Evolutionary conservation across 1,140 invertebrate species (phyloP).

Genomic region (Trachelipus rathkii): DNA sequence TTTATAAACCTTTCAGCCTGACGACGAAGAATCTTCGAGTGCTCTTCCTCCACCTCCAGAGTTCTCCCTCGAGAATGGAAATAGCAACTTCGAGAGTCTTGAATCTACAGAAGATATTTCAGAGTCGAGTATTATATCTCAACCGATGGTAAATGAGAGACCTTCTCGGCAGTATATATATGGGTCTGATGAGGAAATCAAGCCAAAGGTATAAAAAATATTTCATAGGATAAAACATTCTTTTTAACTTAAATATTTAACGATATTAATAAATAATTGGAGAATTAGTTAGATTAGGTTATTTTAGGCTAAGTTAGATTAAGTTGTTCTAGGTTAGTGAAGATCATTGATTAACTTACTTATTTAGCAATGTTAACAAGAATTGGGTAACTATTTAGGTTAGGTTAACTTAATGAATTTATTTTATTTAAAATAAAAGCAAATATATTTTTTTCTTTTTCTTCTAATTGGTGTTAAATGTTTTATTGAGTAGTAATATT

Average conservation of each 20-base stretch:
- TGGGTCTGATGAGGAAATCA: background rate
- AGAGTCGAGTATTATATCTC: background rate
- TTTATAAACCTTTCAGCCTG: no score
- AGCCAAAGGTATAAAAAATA: background rate
- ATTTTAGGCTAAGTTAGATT: background rate
- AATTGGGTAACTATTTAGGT: no score
- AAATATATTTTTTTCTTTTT: no score
- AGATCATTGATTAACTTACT: no score
- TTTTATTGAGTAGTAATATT: no score
- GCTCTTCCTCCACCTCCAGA: background rate
- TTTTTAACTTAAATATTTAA: background rate
- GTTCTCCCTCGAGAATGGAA: background rate
- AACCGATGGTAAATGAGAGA: background rate
- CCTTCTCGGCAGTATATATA: background rate
- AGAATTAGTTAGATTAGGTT: background rate
- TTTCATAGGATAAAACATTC: background rate
- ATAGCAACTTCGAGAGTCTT: background rate
- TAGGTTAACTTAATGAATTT: no score
- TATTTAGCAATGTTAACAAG: no score
- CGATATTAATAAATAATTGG: background rate
- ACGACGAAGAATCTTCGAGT: background rate
- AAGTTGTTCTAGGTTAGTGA: no score
- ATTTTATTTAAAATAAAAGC: no score
- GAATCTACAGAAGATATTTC: background rate
- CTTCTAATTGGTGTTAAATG: no score